A percentile compares a stretch with the other conserved stretches of the same genome.
phyloP scores from a whole-genome alignment of 2,113 vertebrate species.

The Condylura cristata region DNA sequence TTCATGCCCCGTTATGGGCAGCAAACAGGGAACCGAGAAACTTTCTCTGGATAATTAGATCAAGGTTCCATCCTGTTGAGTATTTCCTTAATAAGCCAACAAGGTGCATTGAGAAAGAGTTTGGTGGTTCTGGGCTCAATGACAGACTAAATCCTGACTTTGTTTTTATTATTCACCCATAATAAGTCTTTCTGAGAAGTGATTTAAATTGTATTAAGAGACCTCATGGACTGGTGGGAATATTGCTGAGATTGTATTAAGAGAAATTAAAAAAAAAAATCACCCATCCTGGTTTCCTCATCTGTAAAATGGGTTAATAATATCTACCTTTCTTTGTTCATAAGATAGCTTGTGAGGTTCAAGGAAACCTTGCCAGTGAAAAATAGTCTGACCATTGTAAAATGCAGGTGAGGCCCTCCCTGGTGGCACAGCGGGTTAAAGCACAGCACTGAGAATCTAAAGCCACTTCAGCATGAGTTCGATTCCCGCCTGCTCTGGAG shows the following conservation, averaged over 20 bases:
- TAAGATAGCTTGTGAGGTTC: not conserved
- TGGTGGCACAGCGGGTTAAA: too few relatives aligned
- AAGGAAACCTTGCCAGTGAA: conserved; percentile 2
- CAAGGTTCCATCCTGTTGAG: not conserved
- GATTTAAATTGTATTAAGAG: conserved; percentile 13
- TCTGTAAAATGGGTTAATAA: conserved; percentile 45
- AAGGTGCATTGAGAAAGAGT: not conserved
- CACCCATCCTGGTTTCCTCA: not conserved
- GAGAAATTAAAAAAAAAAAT: not conserved
- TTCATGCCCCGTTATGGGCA: conserved; percentile 55
- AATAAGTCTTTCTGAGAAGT: not conserved
- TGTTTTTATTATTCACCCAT: conserved; percentile 23
- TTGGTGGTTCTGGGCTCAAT: not conserved
- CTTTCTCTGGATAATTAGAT: not conserved
- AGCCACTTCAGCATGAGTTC: too few relatives aligned
- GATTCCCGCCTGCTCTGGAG: too few relatives aligned
- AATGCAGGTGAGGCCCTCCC: too few relatives aligned
- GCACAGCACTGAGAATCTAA: too few relatives aligned
- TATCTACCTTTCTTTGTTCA: conserved; percentile 2
- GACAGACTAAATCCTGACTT: not conserved
- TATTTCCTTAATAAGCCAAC: not conserved
- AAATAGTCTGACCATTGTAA: not conserved
- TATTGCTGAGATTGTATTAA: not conserved
- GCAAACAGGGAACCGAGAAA: not conserved
- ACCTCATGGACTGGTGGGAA: not conserved